phyloP scores from a whole-genome alignment of 2,113 vertebrate species.

The Tamias sibiricus region DNA sequence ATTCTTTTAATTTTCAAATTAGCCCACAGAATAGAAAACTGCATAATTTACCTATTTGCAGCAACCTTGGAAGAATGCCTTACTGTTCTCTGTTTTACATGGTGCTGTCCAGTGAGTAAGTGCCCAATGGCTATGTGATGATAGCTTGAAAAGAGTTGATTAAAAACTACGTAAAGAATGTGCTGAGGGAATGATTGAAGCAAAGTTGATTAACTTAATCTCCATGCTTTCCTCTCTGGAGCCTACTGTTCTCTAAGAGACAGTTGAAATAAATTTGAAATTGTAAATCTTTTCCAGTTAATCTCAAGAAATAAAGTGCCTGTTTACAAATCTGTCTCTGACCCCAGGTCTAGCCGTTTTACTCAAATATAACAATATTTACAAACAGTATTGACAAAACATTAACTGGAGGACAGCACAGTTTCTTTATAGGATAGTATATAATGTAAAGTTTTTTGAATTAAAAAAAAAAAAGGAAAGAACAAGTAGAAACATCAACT shows the following conservation, averaged over 20 bases:
- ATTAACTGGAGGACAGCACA: neutral
- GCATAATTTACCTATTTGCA: neutral
- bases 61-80: neutral
- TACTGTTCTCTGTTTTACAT: neutral
- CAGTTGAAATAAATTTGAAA: conserved; percentile 46
- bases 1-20: conserved; percentile 34
- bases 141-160: conserved; percentile 33
- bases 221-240: neutral
- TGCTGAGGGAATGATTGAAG: neutral
- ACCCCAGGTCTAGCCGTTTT: neutral
- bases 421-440: neutral
- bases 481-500: neutral
- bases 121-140: neutral
- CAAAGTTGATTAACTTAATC: neutral
- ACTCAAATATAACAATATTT: conserved; percentile 47
- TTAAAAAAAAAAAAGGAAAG: conserved; percentile 26
- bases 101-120: neutral
- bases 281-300: conserved; percentile 23
- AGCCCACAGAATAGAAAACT: neutral
- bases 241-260: neutral
- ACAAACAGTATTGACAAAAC: neutral
- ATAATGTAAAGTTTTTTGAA: neutral
- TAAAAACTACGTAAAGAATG: conserved; percentile 44
- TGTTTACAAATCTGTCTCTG: neutral
- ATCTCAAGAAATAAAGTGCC: conserved; percentile 23